Conservation (phyloP, 2,888 invertebrate genomes). For the Agrilus cyanescens region DNA sequence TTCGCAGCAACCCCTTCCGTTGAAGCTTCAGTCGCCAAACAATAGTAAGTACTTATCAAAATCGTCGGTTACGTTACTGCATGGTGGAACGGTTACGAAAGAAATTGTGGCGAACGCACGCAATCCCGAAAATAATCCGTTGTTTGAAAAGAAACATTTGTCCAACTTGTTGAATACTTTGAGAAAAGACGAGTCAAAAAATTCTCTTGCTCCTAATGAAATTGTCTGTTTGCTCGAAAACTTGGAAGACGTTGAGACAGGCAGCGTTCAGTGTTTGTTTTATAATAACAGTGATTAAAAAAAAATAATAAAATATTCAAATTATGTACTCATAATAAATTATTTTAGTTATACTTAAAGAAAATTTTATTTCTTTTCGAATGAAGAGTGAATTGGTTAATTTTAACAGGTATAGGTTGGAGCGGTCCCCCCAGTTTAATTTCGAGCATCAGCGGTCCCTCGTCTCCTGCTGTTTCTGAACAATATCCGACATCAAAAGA, state of each 20-base stretch:
- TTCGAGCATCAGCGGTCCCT: constrained; percentile 69
- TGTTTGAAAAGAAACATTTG: not conserved
- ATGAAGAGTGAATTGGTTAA: not conserved
- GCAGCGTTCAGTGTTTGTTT: no score
- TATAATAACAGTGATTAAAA: no score
- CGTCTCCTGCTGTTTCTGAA: constrained; percentile 59
- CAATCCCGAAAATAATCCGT: not conserved
- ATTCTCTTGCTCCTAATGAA: no score
- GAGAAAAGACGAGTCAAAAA: no score
- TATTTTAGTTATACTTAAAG: no score
- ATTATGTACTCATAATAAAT: no score
- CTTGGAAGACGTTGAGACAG: no score
- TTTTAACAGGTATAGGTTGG: constrained; percentile 48
- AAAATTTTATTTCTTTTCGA: no score
- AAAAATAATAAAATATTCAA: no score
- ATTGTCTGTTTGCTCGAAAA: no score
- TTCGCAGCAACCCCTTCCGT: constrained; percentile 22
- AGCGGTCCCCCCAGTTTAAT: constrained; percentile 77
- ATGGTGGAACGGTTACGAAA: not conserved
- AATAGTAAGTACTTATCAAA: constrained; percentile 35
- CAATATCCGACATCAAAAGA: constrained; percentile 44
- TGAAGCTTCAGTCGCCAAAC: constrained; percentile 37
- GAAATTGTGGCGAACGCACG: not conserved
- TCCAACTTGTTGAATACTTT: not conserved
- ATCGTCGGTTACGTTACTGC: constrained; percentile 1